Base-by-base conservation (phyloP, 2,888 invertebrate genomes). In the Piscicola geometra region DNA sequence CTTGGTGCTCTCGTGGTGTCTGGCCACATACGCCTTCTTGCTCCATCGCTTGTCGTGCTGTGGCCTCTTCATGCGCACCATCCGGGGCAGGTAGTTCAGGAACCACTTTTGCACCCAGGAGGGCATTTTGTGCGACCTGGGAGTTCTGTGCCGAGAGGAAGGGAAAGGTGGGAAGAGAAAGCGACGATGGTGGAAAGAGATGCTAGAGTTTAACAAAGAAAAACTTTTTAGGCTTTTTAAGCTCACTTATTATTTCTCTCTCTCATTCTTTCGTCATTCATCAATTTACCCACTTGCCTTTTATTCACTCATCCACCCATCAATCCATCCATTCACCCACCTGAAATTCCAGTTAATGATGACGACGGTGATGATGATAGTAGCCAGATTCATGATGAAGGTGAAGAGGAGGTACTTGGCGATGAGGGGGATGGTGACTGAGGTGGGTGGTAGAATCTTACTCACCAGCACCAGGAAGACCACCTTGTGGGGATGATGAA, bases 311-410 rank as follows among this genome's bases (percentile, higher is more conserved):
- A n/a, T n/a, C n/a, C n/a, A n/a, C n/a, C n/a, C 9, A 47, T 47
- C 12, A 9, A 47, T 47, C 12, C 12, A 47, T 15, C 21, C 9
- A 47, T 9, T 47, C 50, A 21, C 21, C 12, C 25, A 56, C 60
- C 60, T 60, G 88, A 98, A 99, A 87, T 99, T 98, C 92, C 97
- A 95, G 87, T 99, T 99, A 85, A 99, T 98, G 85, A 99, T 97
- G 84, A 99, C 91, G 80, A 99, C 98, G 60, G 97, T 99, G 76
- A 98, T 94, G 82, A 99, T 89, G 87, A 99, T 99, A 88, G 97
- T 96, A 84, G 98, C 93, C 79, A 98, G 97, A 88, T 99, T 99
- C 97, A 99, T 97, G 83, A 99, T 95, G 88, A 99, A 99, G 77
- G 98, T 99, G 88, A 99, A 98, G 67, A 77, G 77, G 36, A 77